These are phyloP conservation scores for Macrophya annulata DNA, from an alignment of 2,888 invertebrate genomes.

Conservation along the genomic window DNA sequence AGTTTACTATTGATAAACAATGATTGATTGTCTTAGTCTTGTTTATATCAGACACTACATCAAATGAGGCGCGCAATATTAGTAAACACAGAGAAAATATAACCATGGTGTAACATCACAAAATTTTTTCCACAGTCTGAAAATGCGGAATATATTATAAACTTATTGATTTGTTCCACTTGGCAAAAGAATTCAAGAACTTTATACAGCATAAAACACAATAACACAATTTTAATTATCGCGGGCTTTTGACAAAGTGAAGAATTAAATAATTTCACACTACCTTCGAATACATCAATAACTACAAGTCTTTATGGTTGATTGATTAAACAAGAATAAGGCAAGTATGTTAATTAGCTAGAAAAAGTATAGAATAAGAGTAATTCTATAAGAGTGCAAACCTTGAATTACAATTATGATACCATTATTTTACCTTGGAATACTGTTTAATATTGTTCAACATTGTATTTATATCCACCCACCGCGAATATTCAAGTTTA, in stretches of 20 bases:
- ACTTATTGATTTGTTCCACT: not conserved
- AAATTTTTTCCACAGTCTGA: not conserved
- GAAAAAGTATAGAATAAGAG: not conserved
- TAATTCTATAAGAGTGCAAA: conserved; percentile 40
- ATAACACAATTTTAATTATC: not conserved
- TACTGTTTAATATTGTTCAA: conserved; percentile 22
- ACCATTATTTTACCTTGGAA: conserved; percentile 31
- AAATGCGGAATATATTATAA: not conserved
- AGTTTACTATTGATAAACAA: conserved; percentile 4
- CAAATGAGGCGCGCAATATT: not conserved
- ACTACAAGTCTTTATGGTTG: not conserved
- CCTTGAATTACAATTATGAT: conserved; percentile 35
- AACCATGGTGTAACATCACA: not conserved
- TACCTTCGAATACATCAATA: not conserved
- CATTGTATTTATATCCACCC: conserved; percentile 26
- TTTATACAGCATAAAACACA: not conserved
- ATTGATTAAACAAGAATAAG: conserved; percentile 29
- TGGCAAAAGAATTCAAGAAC: not conserved
- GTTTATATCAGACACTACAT: not conserved
- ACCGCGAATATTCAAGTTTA: not conserved
- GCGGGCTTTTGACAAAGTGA: not conserved
- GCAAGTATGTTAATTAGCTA: conserved; percentile 14
- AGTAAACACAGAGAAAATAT: not conserved
- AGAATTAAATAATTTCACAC: not conserved
- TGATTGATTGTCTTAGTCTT: conserved; percentile 18